Base-by-base conservation (phyloP, 1,140 invertebrate genomes). In the Rhynchophorus ferrugineus region DNA sequence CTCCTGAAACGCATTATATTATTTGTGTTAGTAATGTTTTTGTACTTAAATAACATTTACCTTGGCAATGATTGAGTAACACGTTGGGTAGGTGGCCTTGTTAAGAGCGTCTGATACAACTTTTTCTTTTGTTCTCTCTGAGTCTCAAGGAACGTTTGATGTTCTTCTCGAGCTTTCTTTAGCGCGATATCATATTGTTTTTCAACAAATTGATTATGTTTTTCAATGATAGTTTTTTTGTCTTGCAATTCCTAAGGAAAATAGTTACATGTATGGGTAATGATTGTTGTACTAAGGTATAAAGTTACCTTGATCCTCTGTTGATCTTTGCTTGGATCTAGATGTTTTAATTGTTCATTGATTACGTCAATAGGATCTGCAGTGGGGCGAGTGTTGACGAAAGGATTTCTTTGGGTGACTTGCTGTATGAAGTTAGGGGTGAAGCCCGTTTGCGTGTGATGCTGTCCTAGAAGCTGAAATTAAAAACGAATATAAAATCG, bases 181-280 rank as follows among this genome's bases (percentile, higher is more conserved):
- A 80, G 74, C 42, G 80, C 78, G 61, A 82, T 82, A 61, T 82
- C 78, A 56, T 82, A 81, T 61, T 82, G 79, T 64, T 78, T 82
- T 57, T 82, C 77, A 13, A 82, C 76, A 57, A 81, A 83, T 53
- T 81, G 77, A 61, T 82, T 80, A 54, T 83, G 81, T 63, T 82
- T 82, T 58, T 82, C 79, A 54, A 82, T 82, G 7, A 82, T 74
- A 47, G 78, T 73, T 58, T 82, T 78, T 44, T 80, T 75, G 54
- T 82, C 79, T 61, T 77, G 72, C 13, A 78, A 66, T 60, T 73
- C 78, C 53, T 54, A n/a, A 24, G n/a, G n/a, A 41, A 35, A 11
- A 45, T 3, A 46, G 18, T 34, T 34, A 17, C 35, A n/a, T 29
- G 42, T 7, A 44, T 3, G 3, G 2, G 1, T 39, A 1, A 2